Percentiles rank a stretch among this genome's conserved stretches.
These are phyloP conservation scores for Allygus modestus DNA, from an alignment of 2,888 invertebrate species.

Conservation along the genomic window DNA sequence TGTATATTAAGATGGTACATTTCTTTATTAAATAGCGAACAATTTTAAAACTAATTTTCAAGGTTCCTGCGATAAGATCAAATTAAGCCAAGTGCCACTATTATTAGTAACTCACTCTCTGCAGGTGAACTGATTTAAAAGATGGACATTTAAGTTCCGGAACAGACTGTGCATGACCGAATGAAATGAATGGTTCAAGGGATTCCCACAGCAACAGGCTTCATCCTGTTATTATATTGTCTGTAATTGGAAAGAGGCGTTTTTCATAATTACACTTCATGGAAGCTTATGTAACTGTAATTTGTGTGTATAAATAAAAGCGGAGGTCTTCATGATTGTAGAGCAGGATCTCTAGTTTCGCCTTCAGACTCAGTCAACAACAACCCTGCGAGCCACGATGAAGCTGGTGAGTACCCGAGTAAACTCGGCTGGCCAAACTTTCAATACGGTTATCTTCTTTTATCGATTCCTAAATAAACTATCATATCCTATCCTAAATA, in stretches of 20 bases:
- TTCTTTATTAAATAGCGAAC: no score
- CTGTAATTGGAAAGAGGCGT: constrained; percentile 18
- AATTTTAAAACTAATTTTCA: no score
- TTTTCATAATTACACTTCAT: constrained; percentile 13
- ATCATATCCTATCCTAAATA: no score
- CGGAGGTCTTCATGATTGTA: neutral
- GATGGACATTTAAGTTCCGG: no score
- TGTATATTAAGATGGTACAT: no score
- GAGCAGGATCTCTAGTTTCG: neutral
- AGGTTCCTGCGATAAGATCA: no score
- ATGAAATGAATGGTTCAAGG: constrained; percentile 8
- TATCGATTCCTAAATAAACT: no score
- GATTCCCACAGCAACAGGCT: constrained; percentile 10
- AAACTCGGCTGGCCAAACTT: no score
- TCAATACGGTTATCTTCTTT: no score
- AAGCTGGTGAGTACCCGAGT: neutral
- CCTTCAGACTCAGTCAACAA: neutral
- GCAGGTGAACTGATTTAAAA: no score
- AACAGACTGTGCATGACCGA: neutral
- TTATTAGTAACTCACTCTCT: no score
- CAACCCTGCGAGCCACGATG: neutral
- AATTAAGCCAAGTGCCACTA: no score
- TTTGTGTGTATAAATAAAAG: constrained; percentile 21
- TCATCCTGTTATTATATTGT: constrained; percentile 18
- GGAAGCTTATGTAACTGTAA: constrained; percentile 15